Evolutionary conservation across 2,888 invertebrate genomes (phyloP), one percentile per base, ranked within the genome.

Genomic region (Lasioglossum lativentre): DNA sequence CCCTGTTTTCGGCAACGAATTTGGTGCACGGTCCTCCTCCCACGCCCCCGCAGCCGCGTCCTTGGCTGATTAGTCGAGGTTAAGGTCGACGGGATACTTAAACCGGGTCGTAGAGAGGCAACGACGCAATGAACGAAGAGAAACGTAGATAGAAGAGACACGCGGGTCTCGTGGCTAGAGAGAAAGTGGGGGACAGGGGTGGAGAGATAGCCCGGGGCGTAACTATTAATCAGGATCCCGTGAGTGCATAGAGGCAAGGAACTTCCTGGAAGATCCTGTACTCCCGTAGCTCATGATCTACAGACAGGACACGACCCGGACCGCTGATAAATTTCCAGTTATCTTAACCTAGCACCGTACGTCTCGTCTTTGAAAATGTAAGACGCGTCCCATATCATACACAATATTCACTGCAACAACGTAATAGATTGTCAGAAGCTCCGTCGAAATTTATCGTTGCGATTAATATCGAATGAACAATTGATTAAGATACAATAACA

Each of bases 161-260:
- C 34, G 38, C 27, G 6, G 66, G 19, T 34, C 59, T 5, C 16
- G 27, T 4, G 59, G 59, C 30, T 63, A 23, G 34, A 56, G 40
- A n/a, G 52, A 40, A 27, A 45, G 34, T 40, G 16, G 23, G 52
- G 59, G 42, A 80, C 52, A 27, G 56, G 66, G 40, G 27, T 23
- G 34, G 47, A 45, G 63, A 73, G 70, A 72, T 70, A 79, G 73
- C 56, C 73, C 66, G 66, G 74, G 70, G 74, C 40, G 71, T 78
- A 42, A 79, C 86, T 38, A 86, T 87, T 86, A 86, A 86, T 87
- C 87, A 86, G 86, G 83, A 75, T 83, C 83, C 72, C 83, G 59
- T 63, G 71, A 81, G 71, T 72, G 71, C 66, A 19, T 47, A 71
- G 71, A 80, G 75, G 68, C 76, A 23, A 40, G 68, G 38, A 68